These are phyloP conservation scores for Magallana nippona DNA, from an alignment of 2,888 invertebrate species.

Conservation along the genomic window DNA sequence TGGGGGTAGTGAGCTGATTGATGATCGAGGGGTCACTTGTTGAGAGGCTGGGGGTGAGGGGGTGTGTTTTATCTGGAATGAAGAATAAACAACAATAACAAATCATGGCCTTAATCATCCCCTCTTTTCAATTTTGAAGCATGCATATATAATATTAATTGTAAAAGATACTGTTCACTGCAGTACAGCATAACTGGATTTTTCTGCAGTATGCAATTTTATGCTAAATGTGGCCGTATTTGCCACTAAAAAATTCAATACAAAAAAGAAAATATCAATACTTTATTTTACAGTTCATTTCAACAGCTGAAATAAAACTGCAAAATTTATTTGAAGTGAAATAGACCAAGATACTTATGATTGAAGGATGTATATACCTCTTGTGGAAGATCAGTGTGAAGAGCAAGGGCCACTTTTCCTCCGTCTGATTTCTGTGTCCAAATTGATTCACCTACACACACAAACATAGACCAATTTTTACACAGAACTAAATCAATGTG, in stretches of 20 bases:
- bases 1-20: constrained; percentile 44
- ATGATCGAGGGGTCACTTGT: constrained; percentile 45
- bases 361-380: constrained; percentile 42
- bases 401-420: constrained; percentile 73
- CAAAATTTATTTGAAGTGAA: neutral
- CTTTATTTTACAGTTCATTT: too few relatives aligned
- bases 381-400: constrained; percentile 73
- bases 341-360: too few relatives aligned
- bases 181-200: too few relatives aligned
- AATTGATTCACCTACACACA: constrained; percentile 74
- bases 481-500: too few relatives aligned
- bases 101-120: neutral
- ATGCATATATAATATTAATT: too few relatives aligned
- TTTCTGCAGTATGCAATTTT: too few relatives aligned
- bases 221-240: too few relatives aligned
- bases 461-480: neutral
- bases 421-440: constrained; percentile 68
- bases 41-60: constrained; percentile 29
- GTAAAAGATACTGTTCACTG: too few relatives aligned
- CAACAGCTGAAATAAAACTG: neutral
- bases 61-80: neutral
- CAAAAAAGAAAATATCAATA: too few relatives aligned
- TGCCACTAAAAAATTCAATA: too few relatives aligned
- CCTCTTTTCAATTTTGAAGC: too few relatives aligned
- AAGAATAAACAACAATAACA: neutral